Evolutionary conservation across 37 sponge, comb jelly and placozoan genomes (phyloP).

Genomic region (Halichondria panicea): DNA sequence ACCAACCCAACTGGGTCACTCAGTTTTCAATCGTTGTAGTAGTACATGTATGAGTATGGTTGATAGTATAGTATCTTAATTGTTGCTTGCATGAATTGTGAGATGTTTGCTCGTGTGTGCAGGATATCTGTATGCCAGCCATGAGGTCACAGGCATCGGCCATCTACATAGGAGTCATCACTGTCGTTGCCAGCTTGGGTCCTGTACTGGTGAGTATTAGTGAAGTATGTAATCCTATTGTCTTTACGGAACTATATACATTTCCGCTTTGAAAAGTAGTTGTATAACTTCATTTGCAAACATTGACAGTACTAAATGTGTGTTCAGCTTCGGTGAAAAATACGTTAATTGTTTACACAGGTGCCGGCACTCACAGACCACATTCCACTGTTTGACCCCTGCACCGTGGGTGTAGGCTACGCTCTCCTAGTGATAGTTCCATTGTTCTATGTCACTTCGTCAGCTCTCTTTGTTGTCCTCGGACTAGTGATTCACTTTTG

Average conservation of each 20-base stretch:
- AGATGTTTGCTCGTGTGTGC: background rate
- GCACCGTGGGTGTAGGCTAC: slow-evolving; percentile 49
- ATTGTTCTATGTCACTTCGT: slow-evolving; percentile 42
- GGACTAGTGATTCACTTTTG: slow-evolving; percentile 51
- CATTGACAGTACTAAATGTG: no score
- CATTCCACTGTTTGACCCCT: slow-evolving; percentile 26
- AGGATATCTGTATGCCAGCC: slow-evolving; percentile 79
- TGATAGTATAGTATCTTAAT: background rate
- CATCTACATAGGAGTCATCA: slow-evolving; percentile 82
- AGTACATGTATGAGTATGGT: no score
- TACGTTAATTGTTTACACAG: background rate
- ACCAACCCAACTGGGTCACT: no score
- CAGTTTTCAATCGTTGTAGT: no score
- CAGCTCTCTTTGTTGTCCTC: slow-evolving; percentile 54
- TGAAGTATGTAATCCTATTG: no score
- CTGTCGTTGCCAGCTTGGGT: slow-evolving; percentile 79
- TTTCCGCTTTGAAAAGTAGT: no score
- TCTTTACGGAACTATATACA: no score
- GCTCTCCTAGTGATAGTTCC: slow-evolving; percentile 56
- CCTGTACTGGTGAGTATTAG: slow-evolving; percentile 73
- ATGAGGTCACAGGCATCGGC: slow-evolving; percentile 86
- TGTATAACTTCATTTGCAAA: no score
- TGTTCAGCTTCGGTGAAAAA: no score
- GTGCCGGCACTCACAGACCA: slow-evolving; percentile 28
- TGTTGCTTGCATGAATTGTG: background rate